Percentiles rank a stretch among this genome's conserved stretches.
These are phyloP conservation scores for Hyperopisus bebe DNA, from an alignment of 2,113 vertebrate species.

Conservation along the genomic window DNA sequence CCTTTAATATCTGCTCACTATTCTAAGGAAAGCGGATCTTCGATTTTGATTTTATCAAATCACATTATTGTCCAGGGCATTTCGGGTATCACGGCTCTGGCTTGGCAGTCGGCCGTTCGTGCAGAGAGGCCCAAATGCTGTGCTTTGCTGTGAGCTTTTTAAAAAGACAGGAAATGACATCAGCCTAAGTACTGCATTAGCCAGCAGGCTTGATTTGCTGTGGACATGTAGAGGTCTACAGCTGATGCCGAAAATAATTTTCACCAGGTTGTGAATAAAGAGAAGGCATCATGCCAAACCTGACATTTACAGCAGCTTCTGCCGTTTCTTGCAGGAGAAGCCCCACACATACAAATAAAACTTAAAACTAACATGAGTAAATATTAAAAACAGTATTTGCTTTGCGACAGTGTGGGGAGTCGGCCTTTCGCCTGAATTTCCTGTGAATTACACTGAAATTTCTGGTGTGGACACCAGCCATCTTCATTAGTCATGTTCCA, in stretches of 20 bases:
- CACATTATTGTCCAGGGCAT: background rate
- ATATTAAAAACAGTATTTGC: background rate
- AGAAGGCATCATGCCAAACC: background rate
- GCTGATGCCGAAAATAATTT: background rate
- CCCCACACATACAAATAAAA: background rate
- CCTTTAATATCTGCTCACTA: background rate
- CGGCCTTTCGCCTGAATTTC: background rate
- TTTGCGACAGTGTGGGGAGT: too few species aligned
- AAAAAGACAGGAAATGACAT: background rate
- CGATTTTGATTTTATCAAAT: background rate
- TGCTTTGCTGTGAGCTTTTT: background rate
- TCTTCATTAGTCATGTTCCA: background rate
- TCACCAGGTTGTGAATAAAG: background rate
- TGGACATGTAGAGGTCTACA: background rate
- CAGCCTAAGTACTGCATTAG: background rate
- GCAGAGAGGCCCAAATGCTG: background rate
- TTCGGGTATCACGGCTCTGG: background rate
- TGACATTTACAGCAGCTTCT: background rate
- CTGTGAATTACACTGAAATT: background rate
- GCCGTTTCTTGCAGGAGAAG: background rate
- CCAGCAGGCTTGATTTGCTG: background rate
- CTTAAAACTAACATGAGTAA: background rate
- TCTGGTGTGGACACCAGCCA: background rate
- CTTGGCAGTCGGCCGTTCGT: background rate
- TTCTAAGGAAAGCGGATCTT: background rate